Evolutionary conservation across 1,140 invertebrate genomes (phyloP), one percentile per base, ranked within the genome.

Genomic region (Lucilia sericata): DNA sequence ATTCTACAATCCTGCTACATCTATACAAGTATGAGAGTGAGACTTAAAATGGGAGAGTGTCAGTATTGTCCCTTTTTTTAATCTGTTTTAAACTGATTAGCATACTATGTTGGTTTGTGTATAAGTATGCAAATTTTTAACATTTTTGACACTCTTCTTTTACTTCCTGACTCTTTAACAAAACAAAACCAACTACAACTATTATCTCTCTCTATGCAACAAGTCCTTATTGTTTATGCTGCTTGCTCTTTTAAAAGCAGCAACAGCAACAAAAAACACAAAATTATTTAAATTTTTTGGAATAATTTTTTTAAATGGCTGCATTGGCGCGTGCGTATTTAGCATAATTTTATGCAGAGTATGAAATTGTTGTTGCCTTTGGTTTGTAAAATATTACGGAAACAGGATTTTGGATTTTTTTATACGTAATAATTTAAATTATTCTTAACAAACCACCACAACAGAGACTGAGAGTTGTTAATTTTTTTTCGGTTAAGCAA

Each of bases 281-380:
- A 70, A 70, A 70, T 19, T 70, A 70, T 21, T 70, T 70, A 70
- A 70, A 70, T 70, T 70, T 70, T 21, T 70, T 21, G 21, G 14
- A 5, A 70, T 70, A 21, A 12, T 21, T 70, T 21, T 21, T n/a
- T 21, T 70, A 25, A 25, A 70, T 10, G 65, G 21, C n/a, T 70
- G 65, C 65, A 70, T 70, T 70, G 65, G 65, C 65, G 65, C 65
- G 65, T 70, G 65, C 65, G 65, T 70, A 70, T 70, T 70, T 70
- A 70, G 65, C 65, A 70, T 70, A 70, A 70, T 70, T 70, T 60
- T 42, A n/a, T 60, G 5, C 55, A n/a, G 55, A 7, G 2, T 60
- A n/a, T 60, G 42, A 42, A 42, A 55, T 55, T 14, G 8, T 25
- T 21, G n/a, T 70, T 70, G 9, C n/a, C n/a, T 4, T 70, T 60